A percentile compares a stretch with the other conserved stretches of the same genome.
Evolutionary conservation across 2,113 vertebrate genomes (phyloP).

Genomic region (Motacilla alba): DNA sequence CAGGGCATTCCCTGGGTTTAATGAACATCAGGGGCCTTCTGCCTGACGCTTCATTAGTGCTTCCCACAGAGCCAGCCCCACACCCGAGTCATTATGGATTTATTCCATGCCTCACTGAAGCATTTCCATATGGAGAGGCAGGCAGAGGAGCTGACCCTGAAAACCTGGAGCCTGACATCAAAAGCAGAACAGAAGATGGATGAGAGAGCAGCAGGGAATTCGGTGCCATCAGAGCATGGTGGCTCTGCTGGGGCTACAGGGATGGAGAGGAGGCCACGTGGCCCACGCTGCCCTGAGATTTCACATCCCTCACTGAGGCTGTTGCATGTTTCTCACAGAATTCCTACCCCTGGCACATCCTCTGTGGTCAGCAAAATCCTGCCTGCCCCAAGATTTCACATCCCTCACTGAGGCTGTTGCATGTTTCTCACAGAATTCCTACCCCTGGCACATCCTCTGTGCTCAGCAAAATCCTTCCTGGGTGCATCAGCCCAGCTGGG

Average conservation of each 20-base stretch:
- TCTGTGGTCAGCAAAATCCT: background rate
- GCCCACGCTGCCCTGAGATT: fast-evolving
- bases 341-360: background rate
- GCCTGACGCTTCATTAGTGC: background rate
- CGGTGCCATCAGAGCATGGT: background rate
- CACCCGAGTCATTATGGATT: background rate
- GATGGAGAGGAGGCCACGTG: background rate
- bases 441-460: background rate
- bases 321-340: background rate
- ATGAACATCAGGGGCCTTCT: background rate
- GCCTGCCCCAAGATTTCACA: background rate
- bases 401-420: background rate
- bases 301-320: background rate
- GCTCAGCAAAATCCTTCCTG: background rate
- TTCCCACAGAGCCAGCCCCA: background rate
- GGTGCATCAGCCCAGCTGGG: background rate
- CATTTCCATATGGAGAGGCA: background rate
- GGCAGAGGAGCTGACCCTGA: background rate
- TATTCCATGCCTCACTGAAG: background rate
- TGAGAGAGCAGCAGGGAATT: background rate
- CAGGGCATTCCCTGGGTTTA: background rate
- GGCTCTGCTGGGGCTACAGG: background rate
- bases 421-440: background rate
- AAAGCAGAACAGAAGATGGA: background rate
- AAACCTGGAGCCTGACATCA: background rate